Conservation (phyloP, 2,797 vertebrate genomes). For the Pyrrhura leucotis region DNA sequence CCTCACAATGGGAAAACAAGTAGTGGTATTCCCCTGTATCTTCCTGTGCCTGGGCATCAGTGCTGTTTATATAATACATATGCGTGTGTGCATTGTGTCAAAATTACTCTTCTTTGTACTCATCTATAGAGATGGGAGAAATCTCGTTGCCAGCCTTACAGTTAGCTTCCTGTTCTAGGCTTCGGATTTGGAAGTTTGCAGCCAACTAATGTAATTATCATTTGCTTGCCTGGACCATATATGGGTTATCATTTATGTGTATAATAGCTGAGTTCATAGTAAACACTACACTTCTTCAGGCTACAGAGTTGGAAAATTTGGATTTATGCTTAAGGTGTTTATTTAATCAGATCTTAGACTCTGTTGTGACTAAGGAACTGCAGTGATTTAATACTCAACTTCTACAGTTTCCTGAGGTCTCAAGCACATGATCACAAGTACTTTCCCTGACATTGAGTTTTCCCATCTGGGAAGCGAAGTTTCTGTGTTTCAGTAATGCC, state of each 20-base stretch:
- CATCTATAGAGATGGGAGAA: background rate
- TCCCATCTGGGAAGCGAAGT: background rate
- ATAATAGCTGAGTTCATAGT: background rate
- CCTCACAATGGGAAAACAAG: background rate
- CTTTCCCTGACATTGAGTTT: background rate
- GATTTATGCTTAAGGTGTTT: background rate
- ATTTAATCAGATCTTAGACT: background rate
- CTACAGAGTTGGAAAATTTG: background rate
- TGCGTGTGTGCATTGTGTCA: background rate
- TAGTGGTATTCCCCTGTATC: background rate
- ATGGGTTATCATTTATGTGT: background rate
- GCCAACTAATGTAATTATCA: background rate
- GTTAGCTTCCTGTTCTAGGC: background rate
- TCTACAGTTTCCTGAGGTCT: background rate
- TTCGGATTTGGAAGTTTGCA: background rate
- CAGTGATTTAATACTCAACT: background rate
- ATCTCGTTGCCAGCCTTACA: background rate
- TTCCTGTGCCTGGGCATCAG: background rate
- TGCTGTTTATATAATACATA: background rate
- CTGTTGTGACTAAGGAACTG: background rate
- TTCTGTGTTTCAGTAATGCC: background rate
- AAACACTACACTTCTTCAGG: background rate
- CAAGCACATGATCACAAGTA: background rate
- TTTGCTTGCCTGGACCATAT: background rate
- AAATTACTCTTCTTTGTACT: background rate